These are phyloP conservation scores for Thermophis baileyi DNA, from an alignment of 2,113 vertebrate genomes.

Conservation along the genomic window DNA sequence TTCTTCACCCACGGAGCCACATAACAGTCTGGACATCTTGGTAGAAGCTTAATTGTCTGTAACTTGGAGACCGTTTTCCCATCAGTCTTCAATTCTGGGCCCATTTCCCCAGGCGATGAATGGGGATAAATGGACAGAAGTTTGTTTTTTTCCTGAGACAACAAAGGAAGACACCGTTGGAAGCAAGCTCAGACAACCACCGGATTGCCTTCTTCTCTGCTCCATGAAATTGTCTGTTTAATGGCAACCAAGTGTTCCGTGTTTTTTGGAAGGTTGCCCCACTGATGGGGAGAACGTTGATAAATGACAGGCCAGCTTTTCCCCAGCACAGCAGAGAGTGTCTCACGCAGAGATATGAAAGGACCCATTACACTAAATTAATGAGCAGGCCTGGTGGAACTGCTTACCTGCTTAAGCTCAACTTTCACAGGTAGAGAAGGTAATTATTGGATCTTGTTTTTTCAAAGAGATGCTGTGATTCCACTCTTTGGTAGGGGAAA, in stretches of 20 bases:
- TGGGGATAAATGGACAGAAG: background rate
- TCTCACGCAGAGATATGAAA: background rate
- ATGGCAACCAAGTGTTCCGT: background rate
- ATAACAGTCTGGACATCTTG: background rate
- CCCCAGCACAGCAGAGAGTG: background rate
- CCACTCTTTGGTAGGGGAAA: background rate
- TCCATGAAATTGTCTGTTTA: background rate
- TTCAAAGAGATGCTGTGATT: background rate
- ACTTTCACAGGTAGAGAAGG: background rate
- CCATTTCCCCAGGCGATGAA: background rate
- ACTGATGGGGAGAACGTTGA: background rate
- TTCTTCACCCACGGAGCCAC: background rate
- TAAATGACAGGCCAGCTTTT: background rate
- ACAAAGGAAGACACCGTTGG: background rate
- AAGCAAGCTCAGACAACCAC: background rate
- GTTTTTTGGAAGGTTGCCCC: background rate
- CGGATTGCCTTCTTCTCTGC: background rate
- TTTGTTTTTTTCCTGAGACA: background rate
- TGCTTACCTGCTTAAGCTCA: background rate
- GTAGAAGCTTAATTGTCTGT: background rate
- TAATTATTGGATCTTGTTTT: constrained; percentile 16
- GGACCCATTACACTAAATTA: constrained; percentile 6
- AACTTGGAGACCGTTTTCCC: background rate
- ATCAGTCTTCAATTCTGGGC: background rate
- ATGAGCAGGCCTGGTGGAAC: background rate